These are phyloP conservation scores for Augochlorella aurata DNA, from an alignment of 2,888 invertebrate genomes.

Conservation along the genomic window DNA sequence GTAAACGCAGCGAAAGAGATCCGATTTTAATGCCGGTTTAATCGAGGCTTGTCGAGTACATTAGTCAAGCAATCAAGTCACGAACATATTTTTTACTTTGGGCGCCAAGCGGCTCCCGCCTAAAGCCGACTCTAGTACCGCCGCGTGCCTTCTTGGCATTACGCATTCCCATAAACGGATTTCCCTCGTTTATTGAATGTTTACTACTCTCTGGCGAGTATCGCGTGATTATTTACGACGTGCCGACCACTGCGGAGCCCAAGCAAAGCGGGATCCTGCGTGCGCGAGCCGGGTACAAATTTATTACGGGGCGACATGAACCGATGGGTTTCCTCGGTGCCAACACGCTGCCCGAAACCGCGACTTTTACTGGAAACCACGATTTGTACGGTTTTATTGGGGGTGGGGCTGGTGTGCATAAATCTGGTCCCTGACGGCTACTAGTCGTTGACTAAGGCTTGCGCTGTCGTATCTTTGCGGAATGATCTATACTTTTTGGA, in stretches of 20 bases:
- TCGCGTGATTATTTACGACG: constrained; percentile 68
- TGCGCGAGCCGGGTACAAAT: constrained; percentile 12
- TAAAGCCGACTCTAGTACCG: constrained; percentile 22
- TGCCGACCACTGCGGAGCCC: constrained; percentile 57
- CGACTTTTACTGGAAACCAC: constrained; percentile 18
- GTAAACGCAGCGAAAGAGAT: no score
- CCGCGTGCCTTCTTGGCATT: constrained; percentile 46
- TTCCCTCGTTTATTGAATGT: constrained; percentile 77
- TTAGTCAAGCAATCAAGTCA: constrained; percentile 52
- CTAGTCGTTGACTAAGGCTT: neutral
- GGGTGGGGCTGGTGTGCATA: neutral
- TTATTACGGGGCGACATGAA: constrained; percentile 40
- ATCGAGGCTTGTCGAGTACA: constrained; percentile 61
- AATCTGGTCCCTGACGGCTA: neutral
- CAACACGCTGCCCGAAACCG: constrained; percentile 27
- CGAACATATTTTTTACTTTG: constrained; percentile 10
- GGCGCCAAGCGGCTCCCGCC: neutral
- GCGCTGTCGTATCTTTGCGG: neutral
- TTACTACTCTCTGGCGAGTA: constrained; percentile 70
- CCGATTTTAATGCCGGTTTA: constrained; percentile 48
- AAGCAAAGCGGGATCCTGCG: neutral
- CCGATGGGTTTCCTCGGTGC: constrained; percentile 39
- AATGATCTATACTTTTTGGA: neutral
- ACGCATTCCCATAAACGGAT: constrained; percentile 78
- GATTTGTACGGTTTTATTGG: constrained; percentile 6